Evolutionary conservation across 2,888 invertebrate genomes (phyloP), one percentile per base, ranked within the genome.

Genomic region (Melanchra persicariae): DNA sequence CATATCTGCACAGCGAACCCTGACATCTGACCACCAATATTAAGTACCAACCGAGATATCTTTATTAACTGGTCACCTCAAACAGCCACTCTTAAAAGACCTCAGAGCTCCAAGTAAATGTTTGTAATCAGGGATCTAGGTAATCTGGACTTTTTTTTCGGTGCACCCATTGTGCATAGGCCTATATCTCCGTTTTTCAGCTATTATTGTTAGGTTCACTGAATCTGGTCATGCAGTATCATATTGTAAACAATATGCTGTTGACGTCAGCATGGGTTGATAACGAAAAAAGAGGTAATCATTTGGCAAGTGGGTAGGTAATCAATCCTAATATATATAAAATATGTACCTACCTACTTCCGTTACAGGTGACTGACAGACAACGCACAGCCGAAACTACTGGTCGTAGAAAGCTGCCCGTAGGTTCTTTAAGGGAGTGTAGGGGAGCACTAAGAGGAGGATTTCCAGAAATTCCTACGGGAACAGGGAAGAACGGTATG

Each of bases 21-120:
- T 85, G 85, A 85, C 78, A 69, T 76, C 43, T 79, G 84, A 73
- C 81, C 75, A 58, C 30, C 7, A n/a, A 40, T 15, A 82, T 74
- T 71, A 54, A 59, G 15, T 65, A 30, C 59, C 17, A 63, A 17
- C 49, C n/a, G 49, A 74, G 55, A 74, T 75, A 75, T 82, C 74
- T 70, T 71, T 34, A 8, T 43, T 66, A 63, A 77, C 19, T 77
- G 76, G 72, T 40, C 63, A 19, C n/a, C 6, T 26, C 15, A 8
- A 19, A 24, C 0, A 0, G 57, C 70, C 70, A 82, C 10, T 2
- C 6, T 65, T n/a, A 19, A 7, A 40, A 68, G 85, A 79, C 60
- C 81, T 54, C 15, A 45, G 34, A 34, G n/a, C 34, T 60, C 24
- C 17, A 63, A 62, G 19, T 15, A 10, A 47, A 15, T 6, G 12